Percentiles rank a stretch among this genome's conserved stretches.
These are phyloP conservation scores for Orchesella flavescens DNA, from an alignment of 2,888 invertebrate species.

Conservation along the genomic window DNA sequence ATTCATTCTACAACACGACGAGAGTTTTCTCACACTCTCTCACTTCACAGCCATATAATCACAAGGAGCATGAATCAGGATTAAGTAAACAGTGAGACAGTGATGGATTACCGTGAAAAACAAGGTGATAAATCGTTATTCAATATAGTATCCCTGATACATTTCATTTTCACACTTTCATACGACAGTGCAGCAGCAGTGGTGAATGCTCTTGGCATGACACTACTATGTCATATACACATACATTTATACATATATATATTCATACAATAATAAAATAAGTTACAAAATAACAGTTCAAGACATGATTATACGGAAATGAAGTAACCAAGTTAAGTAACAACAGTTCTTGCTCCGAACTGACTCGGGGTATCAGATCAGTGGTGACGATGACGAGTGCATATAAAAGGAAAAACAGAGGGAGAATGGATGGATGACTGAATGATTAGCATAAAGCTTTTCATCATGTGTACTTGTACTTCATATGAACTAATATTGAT, in stretches of 20 bases:
- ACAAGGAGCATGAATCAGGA: slow-evolving; percentile 64
- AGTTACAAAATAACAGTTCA: slow-evolving; percentile 18
- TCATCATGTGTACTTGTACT: slow-evolving; percentile 8
- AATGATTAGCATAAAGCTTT: slow-evolving; percentile 30
- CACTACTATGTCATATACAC: too few species aligned
- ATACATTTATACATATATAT: too few species aligned
- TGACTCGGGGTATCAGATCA: background rate
- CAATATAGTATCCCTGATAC: slow-evolving; percentile 70
- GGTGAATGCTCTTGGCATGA: too few species aligned
- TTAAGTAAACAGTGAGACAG: slow-evolving; percentile 71
- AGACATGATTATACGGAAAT: background rate
- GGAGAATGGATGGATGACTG: slow-evolving; percentile 29
- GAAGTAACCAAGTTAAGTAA: background rate
- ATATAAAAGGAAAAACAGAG: slow-evolving; percentile 9
- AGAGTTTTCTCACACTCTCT: slow-evolving; percentile 22
- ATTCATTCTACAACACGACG: slow-evolving; percentile 30
- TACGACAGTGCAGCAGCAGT: background rate
- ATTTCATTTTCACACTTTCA: slow-evolving; percentile 68
- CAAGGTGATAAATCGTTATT: slow-evolving; percentile 72
- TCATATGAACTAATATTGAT: slow-evolving; percentile 46
- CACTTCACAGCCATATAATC: slow-evolving; percentile 31
- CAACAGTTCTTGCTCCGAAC: background rate
- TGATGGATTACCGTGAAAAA: slow-evolving; percentile 71
- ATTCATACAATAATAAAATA: slow-evolving; percentile 19
- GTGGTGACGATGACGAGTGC: slow-evolving; percentile 1